Conservation (phyloP, 2,797 vertebrate species). For the Lemur catta region DNA sequence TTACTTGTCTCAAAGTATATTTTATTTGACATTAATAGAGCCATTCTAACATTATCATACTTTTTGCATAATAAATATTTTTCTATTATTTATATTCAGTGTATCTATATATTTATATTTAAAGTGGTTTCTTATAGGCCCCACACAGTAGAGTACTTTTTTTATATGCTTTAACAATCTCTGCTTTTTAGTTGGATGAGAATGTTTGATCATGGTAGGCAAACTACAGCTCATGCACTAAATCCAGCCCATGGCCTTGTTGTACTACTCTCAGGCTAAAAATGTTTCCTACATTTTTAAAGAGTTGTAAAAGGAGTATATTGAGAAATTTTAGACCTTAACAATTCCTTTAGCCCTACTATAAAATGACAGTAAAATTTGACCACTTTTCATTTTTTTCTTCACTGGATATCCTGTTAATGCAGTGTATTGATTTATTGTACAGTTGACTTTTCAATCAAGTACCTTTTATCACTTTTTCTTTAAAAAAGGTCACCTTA, state of each 20-base stretch:
- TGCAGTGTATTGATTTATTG: background rate
- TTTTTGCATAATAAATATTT: background rate
- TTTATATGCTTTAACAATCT: background rate
- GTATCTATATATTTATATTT: background rate
- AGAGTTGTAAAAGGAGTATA: background rate
- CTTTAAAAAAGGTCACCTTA: background rate
- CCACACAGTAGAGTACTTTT: background rate
- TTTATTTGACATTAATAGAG: background rate
- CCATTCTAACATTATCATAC: background rate
- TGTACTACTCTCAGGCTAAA: background rate
- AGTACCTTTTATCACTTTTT: background rate
- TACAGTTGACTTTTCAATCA: background rate
- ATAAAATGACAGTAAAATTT: background rate
- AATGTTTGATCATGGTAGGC: background rate
- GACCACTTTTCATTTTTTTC: background rate
- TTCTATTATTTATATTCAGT: background rate
- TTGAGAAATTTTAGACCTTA: background rate
- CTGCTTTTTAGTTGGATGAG: background rate
- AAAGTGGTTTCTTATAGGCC: background rate
- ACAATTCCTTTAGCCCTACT: background rate
- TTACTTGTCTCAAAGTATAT: background rate
- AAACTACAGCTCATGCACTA: background rate
- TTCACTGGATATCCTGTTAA: background rate
- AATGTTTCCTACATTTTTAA: background rate
- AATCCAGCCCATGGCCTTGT: background rate